Conservation (phyloP, 1,140 invertebrate genomes). For the Lucilia sericata region DNA sequence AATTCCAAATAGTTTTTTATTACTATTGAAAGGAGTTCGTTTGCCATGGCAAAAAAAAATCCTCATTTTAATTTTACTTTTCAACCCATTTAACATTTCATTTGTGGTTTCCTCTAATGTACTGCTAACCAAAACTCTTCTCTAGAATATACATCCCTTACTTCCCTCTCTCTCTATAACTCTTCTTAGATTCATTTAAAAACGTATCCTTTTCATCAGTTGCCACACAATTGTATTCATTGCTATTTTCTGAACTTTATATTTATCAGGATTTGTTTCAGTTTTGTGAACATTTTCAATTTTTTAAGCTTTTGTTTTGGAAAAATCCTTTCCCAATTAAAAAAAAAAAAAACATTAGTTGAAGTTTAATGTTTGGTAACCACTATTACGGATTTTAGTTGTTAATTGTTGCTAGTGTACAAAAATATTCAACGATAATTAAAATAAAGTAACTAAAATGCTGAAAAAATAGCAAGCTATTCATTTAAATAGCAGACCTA, state of each 20-base stretch:
- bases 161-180: too few species aligned
- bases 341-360: neutral
- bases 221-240: neutral
- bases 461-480: neutral
- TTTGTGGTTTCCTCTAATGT: constrained; percentile 27
- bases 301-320: neutral
- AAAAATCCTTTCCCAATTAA: neutral
- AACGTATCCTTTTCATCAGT: neutral
- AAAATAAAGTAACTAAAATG: neutral
- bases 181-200: too few species aligned
- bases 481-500: neutral
- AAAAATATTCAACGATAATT: neutral
- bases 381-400: neutral
- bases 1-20: too few species aligned
- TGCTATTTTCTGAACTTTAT: neutral
- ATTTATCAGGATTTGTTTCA: neutral
- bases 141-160: too few species aligned
- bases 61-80: constrained; percentile 33
- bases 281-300: neutral
- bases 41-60: neutral
- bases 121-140: neutral
- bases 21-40: too few species aligned
- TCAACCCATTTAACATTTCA: constrained; percentile 38
- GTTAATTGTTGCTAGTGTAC: neutral
- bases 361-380: constrained; percentile 5